Conservation (phyloP, 2,888 invertebrate genomes). For the Arctia plantaginis region DNA sequence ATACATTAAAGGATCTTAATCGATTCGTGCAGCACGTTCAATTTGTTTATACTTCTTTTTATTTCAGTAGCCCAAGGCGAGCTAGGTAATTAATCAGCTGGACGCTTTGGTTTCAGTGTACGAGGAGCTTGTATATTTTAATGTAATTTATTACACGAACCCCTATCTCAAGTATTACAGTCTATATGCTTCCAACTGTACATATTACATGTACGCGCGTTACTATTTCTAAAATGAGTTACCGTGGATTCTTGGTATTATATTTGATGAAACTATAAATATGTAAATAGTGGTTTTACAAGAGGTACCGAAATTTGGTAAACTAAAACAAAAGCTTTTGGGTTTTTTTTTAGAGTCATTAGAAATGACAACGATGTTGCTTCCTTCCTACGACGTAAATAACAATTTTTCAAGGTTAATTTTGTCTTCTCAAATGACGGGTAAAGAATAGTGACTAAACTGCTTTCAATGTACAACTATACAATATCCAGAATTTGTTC, state of each 20-base stretch:
- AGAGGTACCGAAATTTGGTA: neutral
- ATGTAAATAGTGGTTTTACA: neutral
- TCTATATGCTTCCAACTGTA: constrained; percentile 27
- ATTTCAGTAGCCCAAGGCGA: constrained; percentile 39
- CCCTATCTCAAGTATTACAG: constrained; percentile 35
- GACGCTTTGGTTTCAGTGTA: constrained; percentile 43
- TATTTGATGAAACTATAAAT: neutral
- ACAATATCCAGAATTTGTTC: neutral
- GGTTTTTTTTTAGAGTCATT: neutral
- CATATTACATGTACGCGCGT: constrained; percentile 29
- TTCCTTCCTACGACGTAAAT: neutral
- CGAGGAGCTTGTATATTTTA: constrained; percentile 48
- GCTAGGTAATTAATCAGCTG: constrained; percentile 49
- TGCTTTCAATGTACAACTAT: neutral
- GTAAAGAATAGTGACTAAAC: neutral
- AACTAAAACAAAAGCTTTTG: neutral
- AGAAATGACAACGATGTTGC: too few species aligned
- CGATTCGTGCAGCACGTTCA: constrained; percentile 29
- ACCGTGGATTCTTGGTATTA: neutral
- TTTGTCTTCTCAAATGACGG: neutral
- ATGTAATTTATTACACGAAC: constrained; percentile 48
- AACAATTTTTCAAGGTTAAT: neutral
- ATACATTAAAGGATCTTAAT: constrained; percentile 30
- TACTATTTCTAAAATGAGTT: constrained; percentile 18
- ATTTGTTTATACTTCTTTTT: constrained; percentile 47